Base-by-base conservation (phyloP, 2,113 vertebrate species). In the Apteryx mantelli region DNA sequence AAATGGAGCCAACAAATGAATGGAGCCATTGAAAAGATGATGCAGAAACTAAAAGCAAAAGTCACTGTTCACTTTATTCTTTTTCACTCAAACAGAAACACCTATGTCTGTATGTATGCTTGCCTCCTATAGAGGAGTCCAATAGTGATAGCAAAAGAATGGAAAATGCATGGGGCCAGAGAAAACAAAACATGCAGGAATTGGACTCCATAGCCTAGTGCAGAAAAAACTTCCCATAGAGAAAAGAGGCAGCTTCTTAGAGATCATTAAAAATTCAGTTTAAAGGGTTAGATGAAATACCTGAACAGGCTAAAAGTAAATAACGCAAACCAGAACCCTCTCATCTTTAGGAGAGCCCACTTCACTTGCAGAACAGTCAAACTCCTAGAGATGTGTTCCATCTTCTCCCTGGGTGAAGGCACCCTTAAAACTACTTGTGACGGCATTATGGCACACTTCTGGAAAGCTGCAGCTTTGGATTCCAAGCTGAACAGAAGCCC, bases 71-170 rank as follows among this genome's bases (percentile, higher is more conserved):
- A 56, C 55, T 56, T 28, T 30, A 30, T 53, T 74, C 38, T 82
- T 2, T 53, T 53, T 82, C 46, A 79, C 71, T 79, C 44, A 69
- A 69, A 83, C 46, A 79, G 20, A 82, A n/a, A 76, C 52, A 66
- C 3, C 0, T 36, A 30, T 4, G 18, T 34, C 74, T 50, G 16
- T 36, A 38, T 4, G 6, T 60, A 76, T 3, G 2, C 11, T 30
- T 78, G 11, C 5, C 4, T 61, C 92, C 75, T 61, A 1, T 9
- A 0, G 18, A 19, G 36, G 11, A 88, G 18, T 58, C 18, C 48
- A 40, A 22, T 26, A 2, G 25, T 73, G 53, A 80, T 13, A 87
- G 53, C 36, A 71, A 73, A 83, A 36, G 30, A 80, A n/a, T 2
- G 36, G 50, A 65, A 86, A 50, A 69, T 10, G 36, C 16, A 2